Percentiles rank a stretch among this genome's conserved stretches.
Conservation (phyloP, 2,797 vertebrate species). For the Syncerus caffer region DNA sequence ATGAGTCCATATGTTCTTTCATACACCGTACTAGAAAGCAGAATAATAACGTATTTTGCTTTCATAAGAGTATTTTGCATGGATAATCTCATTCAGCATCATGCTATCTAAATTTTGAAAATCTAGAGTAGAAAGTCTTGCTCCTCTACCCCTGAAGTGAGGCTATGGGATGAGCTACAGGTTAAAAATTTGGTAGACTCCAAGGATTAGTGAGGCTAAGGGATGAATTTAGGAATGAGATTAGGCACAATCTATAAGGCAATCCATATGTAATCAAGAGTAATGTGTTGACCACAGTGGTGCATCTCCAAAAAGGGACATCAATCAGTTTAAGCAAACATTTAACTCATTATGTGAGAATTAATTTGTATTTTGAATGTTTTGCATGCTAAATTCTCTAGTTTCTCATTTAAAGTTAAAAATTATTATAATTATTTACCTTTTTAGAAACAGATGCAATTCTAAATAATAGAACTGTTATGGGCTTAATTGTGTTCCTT, state of each 20-base stretch:
- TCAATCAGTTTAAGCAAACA: slow-evolving; percentile 26
- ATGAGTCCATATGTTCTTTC: neutral
- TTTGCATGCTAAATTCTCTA: slow-evolving; percentile 31
- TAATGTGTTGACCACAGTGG: neutral
- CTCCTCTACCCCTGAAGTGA: neutral
- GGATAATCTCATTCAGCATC: neutral
- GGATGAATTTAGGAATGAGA: neutral
- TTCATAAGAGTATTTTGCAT: neutral
- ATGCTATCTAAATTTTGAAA: neutral
- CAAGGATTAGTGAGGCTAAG: neutral
- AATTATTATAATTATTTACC: neutral
- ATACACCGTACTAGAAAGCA: neutral
- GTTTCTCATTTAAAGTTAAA: neutral
- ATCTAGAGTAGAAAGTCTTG: neutral
- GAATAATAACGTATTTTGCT: neutral
- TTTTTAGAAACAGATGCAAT: neutral
- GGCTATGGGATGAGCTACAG: neutral
- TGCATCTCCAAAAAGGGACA: neutral
- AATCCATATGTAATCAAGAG: neutral
- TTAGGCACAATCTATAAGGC: neutral
- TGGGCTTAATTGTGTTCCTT: neutral
- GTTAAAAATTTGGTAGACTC: neutral
- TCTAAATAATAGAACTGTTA: slow-evolving; percentile 3
- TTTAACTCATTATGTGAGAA: neutral
- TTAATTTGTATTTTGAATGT: slow-evolving; percentile 10